Evolutionary conservation across 2,888 invertebrate genomes (phyloP).

Genomic region (Pecten maximus): DNA sequence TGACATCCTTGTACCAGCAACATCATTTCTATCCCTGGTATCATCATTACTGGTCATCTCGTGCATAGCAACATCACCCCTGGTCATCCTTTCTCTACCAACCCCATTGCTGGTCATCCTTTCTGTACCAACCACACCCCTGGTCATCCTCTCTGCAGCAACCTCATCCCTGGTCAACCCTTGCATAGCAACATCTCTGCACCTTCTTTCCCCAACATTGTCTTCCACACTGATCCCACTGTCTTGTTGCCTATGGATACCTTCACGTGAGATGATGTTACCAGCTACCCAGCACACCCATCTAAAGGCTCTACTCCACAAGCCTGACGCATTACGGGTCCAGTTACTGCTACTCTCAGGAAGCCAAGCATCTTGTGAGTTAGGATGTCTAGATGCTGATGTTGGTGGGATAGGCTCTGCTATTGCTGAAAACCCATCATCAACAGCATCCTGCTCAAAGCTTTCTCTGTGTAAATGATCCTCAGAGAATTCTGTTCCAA

Average conservation of each 20-base stretch:
- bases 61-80: neutral
- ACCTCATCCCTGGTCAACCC: conserved; percentile 40
- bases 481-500: neutral
- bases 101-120: conserved; percentile 3
- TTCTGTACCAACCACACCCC: conserved; percentile 45
- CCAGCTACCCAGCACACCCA: neutral
- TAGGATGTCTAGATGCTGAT: neutral
- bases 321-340: neutral
- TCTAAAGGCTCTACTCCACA: neutral
- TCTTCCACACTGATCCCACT: conserved; percentile 14
- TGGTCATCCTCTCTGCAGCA: conserved; percentile 41
- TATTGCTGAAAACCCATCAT: neutral
- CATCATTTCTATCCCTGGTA: neutral
- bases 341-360: neutral
- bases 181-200: conserved; percentile 44
- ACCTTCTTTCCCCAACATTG: conserved; percentile 15
- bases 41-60: neutral
- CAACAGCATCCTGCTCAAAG: neutral
- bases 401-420: neutral
- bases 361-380: neutral
- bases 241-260: conserved; percentile 47
- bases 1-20: neutral
- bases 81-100: neutral
- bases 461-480: neutral
- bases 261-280: conserved; percentile 40